Evolutionary conservation across 2,113 vertebrate genomes (phyloP).

Genomic region (Corydoras sp.): DNA sequence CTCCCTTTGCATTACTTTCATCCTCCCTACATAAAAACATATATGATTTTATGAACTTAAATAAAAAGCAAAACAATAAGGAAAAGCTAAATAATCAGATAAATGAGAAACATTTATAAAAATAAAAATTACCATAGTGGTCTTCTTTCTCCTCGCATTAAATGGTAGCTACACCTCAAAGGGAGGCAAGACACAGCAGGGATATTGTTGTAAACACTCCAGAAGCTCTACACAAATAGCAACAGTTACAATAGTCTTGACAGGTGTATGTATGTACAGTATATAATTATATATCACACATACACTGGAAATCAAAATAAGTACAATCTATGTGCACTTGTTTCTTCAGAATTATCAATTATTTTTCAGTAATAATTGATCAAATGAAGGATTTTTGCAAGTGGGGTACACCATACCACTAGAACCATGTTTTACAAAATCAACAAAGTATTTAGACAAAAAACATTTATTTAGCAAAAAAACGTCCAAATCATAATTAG

Average conservation of each 20-base stretch:
- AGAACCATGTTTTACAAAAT: too few relatives aligned
- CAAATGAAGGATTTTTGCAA: too few relatives aligned
- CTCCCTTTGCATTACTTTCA: constrained; percentile 92
- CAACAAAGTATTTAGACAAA: too few relatives aligned
- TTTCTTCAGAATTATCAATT: too few relatives aligned
- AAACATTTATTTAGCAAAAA: too few relatives aligned
- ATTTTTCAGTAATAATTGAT: too few relatives aligned
- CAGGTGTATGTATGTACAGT: not conserved
- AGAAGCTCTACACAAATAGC: constrained; percentile 76
- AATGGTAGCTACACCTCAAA: constrained; percentile 86
- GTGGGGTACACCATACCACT: too few relatives aligned
- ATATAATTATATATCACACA: too few relatives aligned
- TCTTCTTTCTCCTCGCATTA: constrained; percentile 91
- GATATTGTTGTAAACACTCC: constrained; percentile 97
- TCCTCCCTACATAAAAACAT: constrained; percentile 77
- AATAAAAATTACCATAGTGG: constrained; percentile 74
- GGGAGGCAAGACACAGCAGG: constrained; percentile 79
- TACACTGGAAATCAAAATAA: too few relatives aligned
- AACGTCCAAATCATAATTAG: too few relatives aligned
- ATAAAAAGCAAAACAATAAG: too few relatives aligned
- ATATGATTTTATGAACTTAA: not conserved
- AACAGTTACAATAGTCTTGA: constrained; percentile 9
- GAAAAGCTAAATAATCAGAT: not conserved
- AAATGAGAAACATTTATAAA: not conserved
- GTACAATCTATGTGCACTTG: too few relatives aligned